These are phyloP conservation scores for Sminthopsis crassicaudata DNA, from an alignment of 2,113 vertebrate genomes.

Conservation along the genomic window DNA sequence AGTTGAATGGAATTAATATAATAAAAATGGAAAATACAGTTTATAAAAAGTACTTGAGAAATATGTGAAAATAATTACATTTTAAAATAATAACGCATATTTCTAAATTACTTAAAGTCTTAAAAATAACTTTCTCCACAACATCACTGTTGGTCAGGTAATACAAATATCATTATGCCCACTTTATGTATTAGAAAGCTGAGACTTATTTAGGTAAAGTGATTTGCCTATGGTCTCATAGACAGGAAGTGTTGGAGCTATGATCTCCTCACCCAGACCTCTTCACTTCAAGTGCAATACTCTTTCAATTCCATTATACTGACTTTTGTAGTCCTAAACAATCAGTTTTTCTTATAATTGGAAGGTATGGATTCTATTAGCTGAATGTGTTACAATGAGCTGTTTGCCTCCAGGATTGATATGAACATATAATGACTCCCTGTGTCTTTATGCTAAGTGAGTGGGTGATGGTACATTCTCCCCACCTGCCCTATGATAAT, in stretches of 20 bases:
- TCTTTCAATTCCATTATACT: not conserved
- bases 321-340: not conserved
- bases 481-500: not conserved
- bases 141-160: not conserved
- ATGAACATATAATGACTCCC: not conserved
- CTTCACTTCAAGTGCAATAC: not conserved
- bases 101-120: not conserved
- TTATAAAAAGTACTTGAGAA: not conserved
- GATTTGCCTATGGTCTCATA: not conserved
- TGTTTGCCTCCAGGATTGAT: conserved; percentile 5
- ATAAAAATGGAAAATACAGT: not conserved
- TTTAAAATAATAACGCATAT: not conserved
- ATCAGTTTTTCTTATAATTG: not conserved
- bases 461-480: not conserved
- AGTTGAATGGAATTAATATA: not conserved
- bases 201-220: not conserved
- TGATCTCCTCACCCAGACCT: not conserved
- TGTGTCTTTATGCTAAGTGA: not conserved
- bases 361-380: not conserved
- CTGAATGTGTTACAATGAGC: not conserved
- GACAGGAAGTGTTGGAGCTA: not conserved
- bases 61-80: not conserved
- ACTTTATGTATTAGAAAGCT: not conserved
- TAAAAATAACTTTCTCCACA: not conserved
- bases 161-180: not conserved